These are phyloP conservation scores for Brenthis ino DNA, from an alignment of 2,888 invertebrate genomes.

Conservation along the genomic window DNA sequence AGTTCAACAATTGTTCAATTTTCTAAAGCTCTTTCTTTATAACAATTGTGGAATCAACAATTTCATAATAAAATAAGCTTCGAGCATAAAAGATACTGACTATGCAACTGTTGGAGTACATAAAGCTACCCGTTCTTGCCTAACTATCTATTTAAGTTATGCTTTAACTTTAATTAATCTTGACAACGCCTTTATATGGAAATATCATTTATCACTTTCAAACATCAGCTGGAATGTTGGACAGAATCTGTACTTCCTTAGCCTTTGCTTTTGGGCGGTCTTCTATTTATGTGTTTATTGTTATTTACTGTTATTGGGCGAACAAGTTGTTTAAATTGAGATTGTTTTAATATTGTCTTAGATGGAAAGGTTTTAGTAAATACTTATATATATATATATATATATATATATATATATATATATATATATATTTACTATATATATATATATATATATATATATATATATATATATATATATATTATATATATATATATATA, in stretches of 20 bases:
- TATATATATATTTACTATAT: too few species aligned
- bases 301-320: not conserved
- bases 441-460: too few species aligned
- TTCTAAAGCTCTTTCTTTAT: conserved; percentile 12
- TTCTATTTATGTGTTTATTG: not conserved
- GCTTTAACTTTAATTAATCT: conserved; percentile 77
- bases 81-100: conserved; percentile 36
- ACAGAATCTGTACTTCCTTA: conserved; percentile 29
- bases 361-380: too few species aligned
- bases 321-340: too few species aligned
- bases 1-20: too few species aligned
- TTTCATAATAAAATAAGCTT: conserved; percentile 38
- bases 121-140: conserved; percentile 60
- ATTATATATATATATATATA: too few species aligned
- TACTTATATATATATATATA: too few species aligned
- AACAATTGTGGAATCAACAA: conserved; percentile 34
- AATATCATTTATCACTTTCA: conserved; percentile 77
- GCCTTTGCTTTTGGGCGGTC: not conserved
- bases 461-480: too few species aligned
- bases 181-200: conserved; percentile 68
- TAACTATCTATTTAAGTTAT: conserved; percentile 79
- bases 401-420: too few species aligned
- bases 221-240: conserved; percentile 52
- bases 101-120: conserved; percentile 40
- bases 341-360: not conserved